phyloP scores from a whole-genome alignment of 2,888 invertebrate genomes.

The Callinectes sapidus region DNA sequence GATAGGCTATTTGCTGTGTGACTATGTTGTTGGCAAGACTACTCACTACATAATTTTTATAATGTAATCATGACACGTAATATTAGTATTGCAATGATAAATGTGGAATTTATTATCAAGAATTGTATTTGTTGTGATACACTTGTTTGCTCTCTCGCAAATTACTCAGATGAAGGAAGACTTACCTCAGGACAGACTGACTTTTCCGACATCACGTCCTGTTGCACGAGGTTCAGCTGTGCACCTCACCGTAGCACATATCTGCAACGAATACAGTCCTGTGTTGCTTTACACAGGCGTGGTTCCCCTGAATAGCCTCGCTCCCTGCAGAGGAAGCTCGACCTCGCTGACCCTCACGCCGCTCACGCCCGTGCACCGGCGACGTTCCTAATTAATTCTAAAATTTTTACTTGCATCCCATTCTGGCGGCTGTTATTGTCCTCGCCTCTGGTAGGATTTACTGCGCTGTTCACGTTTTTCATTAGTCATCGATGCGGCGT shows the following conservation, averaged over 20 bases:
- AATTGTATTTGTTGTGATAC: neutral
- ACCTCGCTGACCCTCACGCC: slow-evolving; percentile 2
- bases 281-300: neutral
- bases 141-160: neutral
- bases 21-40: neutral
- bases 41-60: neutral
- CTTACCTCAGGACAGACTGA: neutral
- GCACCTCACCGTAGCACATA: neutral
- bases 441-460: slow-evolving; percentile 26
- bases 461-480: slow-evolving; percentile 3
- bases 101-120: neutral
- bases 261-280: neutral
- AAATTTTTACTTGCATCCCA: slow-evolving; percentile 3
- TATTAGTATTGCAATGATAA: neutral
- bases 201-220: neutral
- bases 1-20: neutral
- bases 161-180: neutral
- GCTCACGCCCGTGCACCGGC: neutral
- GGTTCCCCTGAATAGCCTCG: neutral
- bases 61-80: neutral
- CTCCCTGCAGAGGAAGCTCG: neutral
- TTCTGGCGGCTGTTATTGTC: slow-evolving; percentile 31
- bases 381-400: slow-evolving; percentile 26
- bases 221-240: neutral
- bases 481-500: neutral